Evolutionary conservation across 2,113 vertebrate species (phyloP), one percentile per base, ranked within the genome.

Genomic region (Lichenostomus cassidix): DNA sequence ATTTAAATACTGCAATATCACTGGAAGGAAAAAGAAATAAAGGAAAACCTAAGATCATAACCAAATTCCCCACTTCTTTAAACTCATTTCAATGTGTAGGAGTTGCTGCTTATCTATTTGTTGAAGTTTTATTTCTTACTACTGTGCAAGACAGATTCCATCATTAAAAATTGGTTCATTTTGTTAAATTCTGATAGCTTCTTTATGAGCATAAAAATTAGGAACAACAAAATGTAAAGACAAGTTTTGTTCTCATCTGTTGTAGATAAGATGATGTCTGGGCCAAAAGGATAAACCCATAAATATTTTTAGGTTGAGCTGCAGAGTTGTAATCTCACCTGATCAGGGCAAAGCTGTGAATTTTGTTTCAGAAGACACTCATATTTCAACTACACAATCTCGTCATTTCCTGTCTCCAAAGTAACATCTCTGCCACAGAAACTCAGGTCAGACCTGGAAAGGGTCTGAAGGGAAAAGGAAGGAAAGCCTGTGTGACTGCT

Each of bases 51-150:
- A 55, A 55, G 22, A 31, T 44, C 11, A 50, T 35, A 77, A 60
- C 5, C 21, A 55, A 77, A 31, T 21, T 3, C 0, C 0, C 2
- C 12, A 4, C 25, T 41, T 62, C 31, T 33, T 53, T 65, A 69
- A 55, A 67, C 12, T 86, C 6, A n/a, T 33, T 69, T 69, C 33
- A 74, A 1, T 35, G 10, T 41, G 7, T 62, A 73, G 60, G 9
- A 46, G 2, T 10, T 86, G 3, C 50, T 68, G 13, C 20, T 92
- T 62, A 53, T 47, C 37, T 85, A 33, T 33, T 74, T 5, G 41
- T 44, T 76, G 52, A 62, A 59, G 2, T 14, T 88, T 58, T 59
- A 27, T 74, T 94, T 70, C 49, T 76, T 79, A 41, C 10, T 87
- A 19, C 33, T 83, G 11, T 65, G 23, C 28, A 69, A 29, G 29